Conservation (phyloP, 1,140 invertebrate genomes). For the Drosophila pallidifrons region DNA sequence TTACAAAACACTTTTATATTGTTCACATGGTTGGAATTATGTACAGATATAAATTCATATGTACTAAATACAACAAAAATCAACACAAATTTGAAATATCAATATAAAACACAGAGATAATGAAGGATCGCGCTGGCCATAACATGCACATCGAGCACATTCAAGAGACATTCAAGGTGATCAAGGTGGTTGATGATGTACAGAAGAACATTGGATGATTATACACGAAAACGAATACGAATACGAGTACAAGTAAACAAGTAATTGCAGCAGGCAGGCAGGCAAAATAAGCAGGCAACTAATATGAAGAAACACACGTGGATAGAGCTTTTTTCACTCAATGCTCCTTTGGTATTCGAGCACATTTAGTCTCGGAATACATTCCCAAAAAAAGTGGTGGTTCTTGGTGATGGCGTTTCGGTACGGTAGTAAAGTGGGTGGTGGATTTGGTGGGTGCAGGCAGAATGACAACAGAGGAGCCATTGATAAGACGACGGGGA, state of each 20-base stretch:
- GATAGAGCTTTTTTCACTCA: conserved; percentile 20
- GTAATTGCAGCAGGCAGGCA: conserved; percentile 67
- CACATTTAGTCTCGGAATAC: conserved; percentile 48
- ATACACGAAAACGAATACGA: conserved; percentile 22
- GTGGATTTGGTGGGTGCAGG: conserved; percentile 55
- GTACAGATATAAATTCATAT: conserved; percentile 57
- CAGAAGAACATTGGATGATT: conserved; percentile 47
- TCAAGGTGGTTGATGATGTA: conserved; percentile 39
- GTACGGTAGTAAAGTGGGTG: conserved; percentile 20
- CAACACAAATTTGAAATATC: conserved; percentile 50
- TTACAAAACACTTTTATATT: conserved; percentile 52
- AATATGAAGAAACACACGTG: conserved; percentile 52
- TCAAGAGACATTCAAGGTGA: conserved; percentile 58
- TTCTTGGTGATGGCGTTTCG: conserved; percentile 40
- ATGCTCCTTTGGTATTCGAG: conserved; percentile 22
- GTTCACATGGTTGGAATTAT: conserved; percentile 15
- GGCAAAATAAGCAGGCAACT: conserved; percentile 76
- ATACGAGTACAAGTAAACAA: conserved; percentile 9
- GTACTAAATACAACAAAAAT: conserved; percentile 74
- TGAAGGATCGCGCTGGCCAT: conserved; percentile 43
- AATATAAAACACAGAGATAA: conserved; percentile 35
- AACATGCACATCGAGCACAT: conserved; percentile 66
- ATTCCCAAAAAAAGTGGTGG: conserved; percentile 41
- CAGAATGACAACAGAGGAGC: conserved; percentile 58
- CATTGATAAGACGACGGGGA: conserved; percentile 46